A percentile compares a stretch with the other conserved stretches of the same genome.
These are phyloP conservation scores for Aspidiotus destructor DNA, from an alignment of 2,888 invertebrate species.

Conservation along the genomic window DNA sequence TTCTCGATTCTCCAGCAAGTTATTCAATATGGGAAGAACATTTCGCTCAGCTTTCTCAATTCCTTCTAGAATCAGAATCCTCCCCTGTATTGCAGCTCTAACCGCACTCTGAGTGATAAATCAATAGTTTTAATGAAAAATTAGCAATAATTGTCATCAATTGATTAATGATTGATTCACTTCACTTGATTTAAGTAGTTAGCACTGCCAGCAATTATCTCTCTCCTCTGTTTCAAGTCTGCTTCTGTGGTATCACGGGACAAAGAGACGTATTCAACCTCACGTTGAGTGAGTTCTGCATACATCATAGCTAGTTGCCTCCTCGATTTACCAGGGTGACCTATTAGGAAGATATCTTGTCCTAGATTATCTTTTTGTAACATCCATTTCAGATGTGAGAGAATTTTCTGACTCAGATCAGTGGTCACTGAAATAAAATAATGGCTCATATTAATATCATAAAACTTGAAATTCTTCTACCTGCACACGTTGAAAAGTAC, in stretches of 20 bases:
- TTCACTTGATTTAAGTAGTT: slow-evolving; percentile 83
- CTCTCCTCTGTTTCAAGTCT: slow-evolving; percentile 89
- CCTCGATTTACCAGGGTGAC: slow-evolving; percentile 75
- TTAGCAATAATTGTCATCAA: not conserved
- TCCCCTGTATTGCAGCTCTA: slow-evolving; percentile 77
- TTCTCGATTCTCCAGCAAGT: slow-evolving; percentile 90
- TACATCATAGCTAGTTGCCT: slow-evolving; percentile 77
- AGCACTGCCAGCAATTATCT: slow-evolving; percentile 78
- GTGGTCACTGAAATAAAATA: slow-evolving; percentile 45
- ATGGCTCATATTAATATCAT: not conserved
- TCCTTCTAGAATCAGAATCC: slow-evolving; percentile 83
- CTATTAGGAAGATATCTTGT: slow-evolving; percentile 92
- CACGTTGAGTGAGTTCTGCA: slow-evolving; percentile 76
- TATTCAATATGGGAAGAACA: slow-evolving; percentile 90
- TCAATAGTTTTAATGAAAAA: not conserved
- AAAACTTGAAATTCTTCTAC: slow-evolving; percentile 5
- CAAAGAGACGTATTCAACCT: slow-evolving; percentile 85
- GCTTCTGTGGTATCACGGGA: slow-evolving; percentile 95
- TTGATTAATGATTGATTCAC: not conserved
- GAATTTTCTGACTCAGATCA: slow-evolving; percentile 57
- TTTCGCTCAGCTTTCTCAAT: slow-evolving; percentile 96
- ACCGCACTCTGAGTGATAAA: slow-evolving; percentile 69
- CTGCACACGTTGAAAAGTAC: slow-evolving; percentile 40
- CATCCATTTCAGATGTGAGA: slow-evolving; percentile 87
- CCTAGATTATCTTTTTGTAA: slow-evolving; percentile 85